Conservation (phyloP, 2,113 vertebrate species). For the Dromaius novaehollandiae region DNA sequence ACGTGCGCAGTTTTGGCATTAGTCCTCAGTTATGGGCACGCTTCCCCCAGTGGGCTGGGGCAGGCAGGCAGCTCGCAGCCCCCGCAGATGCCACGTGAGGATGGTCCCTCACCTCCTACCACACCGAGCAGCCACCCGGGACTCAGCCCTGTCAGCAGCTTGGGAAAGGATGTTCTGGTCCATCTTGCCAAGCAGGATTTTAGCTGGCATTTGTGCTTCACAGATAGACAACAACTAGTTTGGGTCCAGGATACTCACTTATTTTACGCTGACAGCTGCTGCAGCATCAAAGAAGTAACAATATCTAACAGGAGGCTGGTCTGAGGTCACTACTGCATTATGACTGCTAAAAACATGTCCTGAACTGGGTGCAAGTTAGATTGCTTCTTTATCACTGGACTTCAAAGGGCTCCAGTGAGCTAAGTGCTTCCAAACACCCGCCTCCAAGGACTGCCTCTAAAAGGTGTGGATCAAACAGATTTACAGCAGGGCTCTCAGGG, state of each 20-base stretch:
- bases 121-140: no score
- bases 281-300: background rate
- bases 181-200: background rate
- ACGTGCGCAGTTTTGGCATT: background rate
- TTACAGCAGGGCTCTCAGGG: background rate
- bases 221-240: no score
- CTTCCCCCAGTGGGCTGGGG: background rate
- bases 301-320: background rate
- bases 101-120: no score
- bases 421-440: background rate
- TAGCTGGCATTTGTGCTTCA: background rate
- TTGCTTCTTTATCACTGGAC: no score
- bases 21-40: background rate
- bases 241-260: background rate
- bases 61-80: background rate
- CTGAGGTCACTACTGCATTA: background rate
- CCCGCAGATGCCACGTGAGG: background rate
- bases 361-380: background rate
- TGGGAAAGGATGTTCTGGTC: no score
- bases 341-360: background rate
- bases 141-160: no score
- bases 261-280: background rate
- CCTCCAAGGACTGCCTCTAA: background rate
- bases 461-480: background rate
- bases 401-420: background rate